Base-by-base conservation (phyloP, 1,140 invertebrate species). In the Nebria ingens region DNA sequence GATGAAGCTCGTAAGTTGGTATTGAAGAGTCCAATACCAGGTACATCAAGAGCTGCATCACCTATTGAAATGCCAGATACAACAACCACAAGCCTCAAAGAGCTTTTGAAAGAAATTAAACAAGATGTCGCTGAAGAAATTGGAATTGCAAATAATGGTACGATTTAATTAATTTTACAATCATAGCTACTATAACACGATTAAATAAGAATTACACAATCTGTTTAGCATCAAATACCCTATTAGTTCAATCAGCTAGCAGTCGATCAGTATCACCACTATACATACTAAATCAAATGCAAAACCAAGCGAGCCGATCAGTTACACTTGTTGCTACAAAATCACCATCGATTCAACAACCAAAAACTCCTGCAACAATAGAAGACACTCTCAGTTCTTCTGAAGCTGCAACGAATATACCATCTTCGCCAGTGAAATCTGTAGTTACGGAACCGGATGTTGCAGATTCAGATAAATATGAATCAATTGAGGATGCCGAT, bases 1-100 rank as follows among this genome's bases (percentile, higher is more conserved):
- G 80, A 83, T n/a, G 84, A 87, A 64, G 87, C 86, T 1, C 76
- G 74, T 51, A 77, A 74, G 65, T 64, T 83, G 13, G 66, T 77
- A 1, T 59, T 74, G 19, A 72, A 72, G 34, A 78, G 73, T 53
- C 78, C 77, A n/a, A 19, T 79, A 29, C 71, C 72, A 54, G 58
- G 53, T 52, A 65, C 59, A 22, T 76, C 74, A 12, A 67, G 75
- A 21, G 65, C 64, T 17, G 63, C 68, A 0, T 72, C 76, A 17
- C 76, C 77, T 2, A 71, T 79, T 20, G 69, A 72, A 20, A 67
- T 80, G 64, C 77, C 77, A 0, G 70, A 75, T 34, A 73, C 71
- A 19, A 76, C 76, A 2, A 76, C 76, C 2, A 70, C 71, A 50
- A 77, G 9, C 4, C 17, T 45, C 3, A 45, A 45, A 45, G 40